Evolutionary conservation across 2,797 vertebrate genomes (phyloP).

Genomic region (Leuciscus waleckii): DNA sequence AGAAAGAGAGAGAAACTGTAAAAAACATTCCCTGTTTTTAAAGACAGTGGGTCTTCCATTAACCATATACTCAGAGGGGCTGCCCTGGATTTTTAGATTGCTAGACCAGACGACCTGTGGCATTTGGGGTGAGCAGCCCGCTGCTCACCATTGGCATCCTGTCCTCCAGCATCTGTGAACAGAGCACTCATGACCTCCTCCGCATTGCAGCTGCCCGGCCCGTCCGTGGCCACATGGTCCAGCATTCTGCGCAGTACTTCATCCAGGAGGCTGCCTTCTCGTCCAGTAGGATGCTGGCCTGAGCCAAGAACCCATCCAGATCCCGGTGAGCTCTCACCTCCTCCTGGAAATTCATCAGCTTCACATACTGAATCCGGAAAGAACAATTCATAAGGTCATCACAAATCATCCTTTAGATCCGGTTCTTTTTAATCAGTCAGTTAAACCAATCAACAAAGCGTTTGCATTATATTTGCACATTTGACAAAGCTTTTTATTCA

Average conservation of each 20-base stretch:
- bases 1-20: slow-evolving; percentile 15
- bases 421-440: background rate
- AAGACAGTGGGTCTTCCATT: slow-evolving; percentile 31
- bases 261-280: slow-evolving; percentile 88
- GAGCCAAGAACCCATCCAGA: slow-evolving; percentile 87
- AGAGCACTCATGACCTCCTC: slow-evolving; percentile 88
- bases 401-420: background rate
- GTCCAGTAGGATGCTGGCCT: slow-evolving; percentile 89
- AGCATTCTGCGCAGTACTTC: slow-evolving; percentile 89
- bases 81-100: slow-evolving; percentile 11
- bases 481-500: background rate
- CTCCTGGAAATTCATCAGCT: slow-evolving; percentile 93
- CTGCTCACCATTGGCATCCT: slow-evolving; percentile 82
- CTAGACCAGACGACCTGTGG: background rate
- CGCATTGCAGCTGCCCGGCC: slow-evolving; percentile 77
- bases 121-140: background rate
- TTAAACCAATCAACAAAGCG: background rate
- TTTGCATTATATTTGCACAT: background rate
- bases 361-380: slow-evolving; percentile 78
- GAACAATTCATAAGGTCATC: too few relatives aligned
- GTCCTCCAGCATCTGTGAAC: slow-evolving; percentile 87
- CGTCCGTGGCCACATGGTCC: slow-evolving; percentile 78
- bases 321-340: slow-evolving; percentile 89
- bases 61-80: slow-evolving; percentile 23
- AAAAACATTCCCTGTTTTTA: slow-evolving; percentile 20